phyloP scores from a whole-genome alignment of 1,140 invertebrate genomes.

The Lordiphosa stackelbergi region DNA sequence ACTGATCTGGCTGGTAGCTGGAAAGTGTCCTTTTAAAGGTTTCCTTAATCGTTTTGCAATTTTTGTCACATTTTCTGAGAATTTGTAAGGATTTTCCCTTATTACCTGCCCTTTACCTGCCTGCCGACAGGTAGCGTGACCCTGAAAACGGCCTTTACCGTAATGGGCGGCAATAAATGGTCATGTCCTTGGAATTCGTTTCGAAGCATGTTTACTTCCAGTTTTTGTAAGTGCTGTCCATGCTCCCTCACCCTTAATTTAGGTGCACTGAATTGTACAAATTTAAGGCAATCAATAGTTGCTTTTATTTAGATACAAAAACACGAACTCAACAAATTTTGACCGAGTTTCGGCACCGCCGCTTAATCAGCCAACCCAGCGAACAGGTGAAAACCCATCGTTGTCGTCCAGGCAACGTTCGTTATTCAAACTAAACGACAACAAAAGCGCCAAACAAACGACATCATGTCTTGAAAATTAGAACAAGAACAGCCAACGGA shows the following conservation, averaged over 20 bases:
- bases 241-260: neutral
- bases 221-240: constrained; percentile 12
- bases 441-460: constrained; percentile 47
- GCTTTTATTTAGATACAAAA: constrained; percentile 64
- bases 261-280: constrained; percentile 38
- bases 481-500: constrained; percentile 38
- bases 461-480: constrained; percentile 59
- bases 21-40: constrained; percentile 35
- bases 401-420: constrained; percentile 63
- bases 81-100: constrained; percentile 23
- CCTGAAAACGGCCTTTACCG: constrained; percentile 21
- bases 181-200: constrained; percentile 33
- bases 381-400: constrained; percentile 54
- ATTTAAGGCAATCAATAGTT: constrained; percentile 58
- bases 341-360: constrained; percentile 56
- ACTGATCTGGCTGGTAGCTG: constrained; percentile 13
- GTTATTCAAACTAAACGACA: constrained; percentile 72
- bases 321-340: constrained; percentile 49
- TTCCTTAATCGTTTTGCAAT: constrained; percentile 18
- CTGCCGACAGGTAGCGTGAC: constrained; percentile 21
- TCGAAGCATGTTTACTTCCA: constrained; percentile 17
- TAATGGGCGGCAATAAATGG: constrained; percentile 26
- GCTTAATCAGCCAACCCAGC: constrained; percentile 17
- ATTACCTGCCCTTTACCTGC: constrained; percentile 32
- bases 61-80: constrained; percentile 45